Base-by-base conservation (phyloP, 92 coral and sea anemone genomes). In the Parazoanthus swiftii region DNA sequence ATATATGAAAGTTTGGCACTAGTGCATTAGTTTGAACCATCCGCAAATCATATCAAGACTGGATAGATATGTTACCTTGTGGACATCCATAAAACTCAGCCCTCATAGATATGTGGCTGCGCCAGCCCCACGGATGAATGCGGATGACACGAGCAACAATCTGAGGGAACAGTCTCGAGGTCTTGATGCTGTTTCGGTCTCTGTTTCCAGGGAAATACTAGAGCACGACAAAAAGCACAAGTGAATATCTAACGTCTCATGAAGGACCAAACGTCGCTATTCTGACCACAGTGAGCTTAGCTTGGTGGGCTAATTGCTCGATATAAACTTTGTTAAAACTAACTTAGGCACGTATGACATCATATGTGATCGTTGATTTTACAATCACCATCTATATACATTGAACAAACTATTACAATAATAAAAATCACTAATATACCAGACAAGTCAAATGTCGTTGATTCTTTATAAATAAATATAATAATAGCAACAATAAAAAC, bases 11-110 rank as follows among this genome's bases (percentile, higher is more conserved):
- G 33, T 29, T 29, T 29, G 33, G 33, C 33, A 29, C 33, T 29
- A 29, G 33, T 29, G 33, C 14, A 1, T 58, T 15, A 20, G 5
- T 1, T 63, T 63, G 25, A 63, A 63, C 21, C 26, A 63, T 21
- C 25, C 68, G 3, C 23, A 63, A 63, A 18, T 63, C 68, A 11
- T 21, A 20, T 9, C 7, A 63, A 63, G 8, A 63, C 8, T 3
- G 26, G 7, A 82, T n/a, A 71, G n/a, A 25, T 1, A 71, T 21
- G 26, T 92, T 91, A 93, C 98, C 92, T 89, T 92, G 91, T 36
- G 92, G 92, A 80, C 98, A 90, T 51, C 98, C 98, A 81, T 88
- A 95, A 81, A 95, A 80, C 79, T 95, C 98, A 0, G 91, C 91
- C 9, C 98, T 89, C 94, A 95, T 86, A 13, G 93, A 90, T 71